These are phyloP conservation scores for Muscina levida DNA, from an alignment of 2,888 invertebrate genomes.

Conservation along the genomic window DNA sequence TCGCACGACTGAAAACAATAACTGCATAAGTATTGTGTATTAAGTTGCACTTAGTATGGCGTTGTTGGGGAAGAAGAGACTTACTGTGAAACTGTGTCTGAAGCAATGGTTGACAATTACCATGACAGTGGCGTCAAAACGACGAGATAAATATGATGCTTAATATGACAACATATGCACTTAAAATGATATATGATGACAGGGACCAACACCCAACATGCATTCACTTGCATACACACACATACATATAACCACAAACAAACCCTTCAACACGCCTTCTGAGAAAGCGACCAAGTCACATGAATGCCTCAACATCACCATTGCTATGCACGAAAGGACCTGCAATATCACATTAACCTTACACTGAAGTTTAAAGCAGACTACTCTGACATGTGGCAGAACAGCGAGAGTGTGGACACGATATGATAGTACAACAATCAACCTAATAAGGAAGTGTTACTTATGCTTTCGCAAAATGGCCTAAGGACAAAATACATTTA, in stretches of 20 bases:
- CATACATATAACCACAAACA: constrained; percentile 25
- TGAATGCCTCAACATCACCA: not conserved
- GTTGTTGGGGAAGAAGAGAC: not conserved
- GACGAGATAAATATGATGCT: constrained; percentile 64
- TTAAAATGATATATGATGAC: constrained; percentile 65
- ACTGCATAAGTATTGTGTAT: constrained; percentile 35
- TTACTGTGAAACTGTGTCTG: constrained; percentile 6
- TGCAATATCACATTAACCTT: constrained; percentile 58
- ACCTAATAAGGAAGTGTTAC: constrained; percentile 64
- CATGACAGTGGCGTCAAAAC: constrained; percentile 63
- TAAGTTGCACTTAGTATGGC: constrained; percentile 16
- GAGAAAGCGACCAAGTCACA: constrained; percentile 32
- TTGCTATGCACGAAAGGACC: not conserved
- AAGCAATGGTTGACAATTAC: constrained; percentile 57
- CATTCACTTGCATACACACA: constrained; percentile 30
- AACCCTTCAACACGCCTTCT: constrained; percentile 46
- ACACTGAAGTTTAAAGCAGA: constrained; percentile 31
- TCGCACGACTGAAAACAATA: constrained; percentile 49
- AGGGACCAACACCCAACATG: constrained; percentile 46
- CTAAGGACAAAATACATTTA: constrained; percentile 60
- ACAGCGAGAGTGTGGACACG: constrained; percentile 47
- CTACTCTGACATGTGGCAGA: constrained; percentile 11
- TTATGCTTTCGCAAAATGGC: constrained; percentile 61
- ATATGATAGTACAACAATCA: constrained; percentile 58
- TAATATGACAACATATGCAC: constrained; percentile 65